Conservation (phyloP, 2,113 vertebrate species). For the Mohoua ochrocephala region DNA sequence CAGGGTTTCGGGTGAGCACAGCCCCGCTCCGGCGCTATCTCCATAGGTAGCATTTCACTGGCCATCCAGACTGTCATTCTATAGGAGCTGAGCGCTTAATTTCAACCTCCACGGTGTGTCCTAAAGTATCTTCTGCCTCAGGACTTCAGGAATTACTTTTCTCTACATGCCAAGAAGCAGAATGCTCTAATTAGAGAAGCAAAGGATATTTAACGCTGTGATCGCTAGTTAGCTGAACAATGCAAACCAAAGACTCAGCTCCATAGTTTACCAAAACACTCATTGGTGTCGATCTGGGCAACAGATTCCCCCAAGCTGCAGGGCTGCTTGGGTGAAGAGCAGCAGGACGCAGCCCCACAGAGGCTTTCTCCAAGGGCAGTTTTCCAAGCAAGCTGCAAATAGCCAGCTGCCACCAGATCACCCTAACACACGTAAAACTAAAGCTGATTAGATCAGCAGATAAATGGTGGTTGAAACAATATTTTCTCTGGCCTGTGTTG, state of each 20-base stretch:
- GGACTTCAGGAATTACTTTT: background rate
- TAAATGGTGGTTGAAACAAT: background rate
- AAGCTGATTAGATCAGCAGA: background rate
- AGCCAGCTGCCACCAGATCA: background rate
- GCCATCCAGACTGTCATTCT: background rate
- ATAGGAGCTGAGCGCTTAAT: background rate
- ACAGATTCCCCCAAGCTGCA: background rate
- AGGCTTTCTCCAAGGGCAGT: background rate
- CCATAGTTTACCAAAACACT: background rate
- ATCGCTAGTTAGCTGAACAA: background rate
- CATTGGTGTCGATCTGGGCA: background rate
- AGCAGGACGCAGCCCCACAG: background rate
- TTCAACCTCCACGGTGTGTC: background rate
- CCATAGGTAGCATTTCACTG: background rate
- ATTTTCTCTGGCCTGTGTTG: background rate
- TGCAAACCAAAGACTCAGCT: background rate
- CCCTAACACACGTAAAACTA: background rate
- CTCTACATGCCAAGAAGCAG: background rate
- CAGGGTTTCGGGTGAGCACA: background rate
- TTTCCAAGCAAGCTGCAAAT: background rate
- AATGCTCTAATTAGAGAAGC: background rate
- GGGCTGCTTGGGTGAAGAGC: background rate
- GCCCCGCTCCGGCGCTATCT: background rate
- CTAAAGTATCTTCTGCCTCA: background rate
- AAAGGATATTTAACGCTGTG: background rate